Base-by-base conservation (phyloP, 2,797 vertebrate species). In the Poeciliopsis paucimaculata region DNA sequence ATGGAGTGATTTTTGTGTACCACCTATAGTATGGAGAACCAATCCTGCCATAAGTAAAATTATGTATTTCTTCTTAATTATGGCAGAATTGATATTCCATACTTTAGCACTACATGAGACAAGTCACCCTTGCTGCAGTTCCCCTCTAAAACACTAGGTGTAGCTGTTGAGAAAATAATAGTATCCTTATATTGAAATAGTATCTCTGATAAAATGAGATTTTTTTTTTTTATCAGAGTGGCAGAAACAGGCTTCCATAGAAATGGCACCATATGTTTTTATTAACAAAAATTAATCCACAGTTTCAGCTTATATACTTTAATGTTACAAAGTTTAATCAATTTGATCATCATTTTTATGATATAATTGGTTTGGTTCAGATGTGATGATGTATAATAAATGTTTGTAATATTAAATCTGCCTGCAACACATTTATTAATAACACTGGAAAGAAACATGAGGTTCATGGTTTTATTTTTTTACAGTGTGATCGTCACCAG, bases 401-500 rank as follows among this genome's bases (percentile, higher is more conserved):
- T 66, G 18, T 20, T 64, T 66, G 16, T 13, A 66, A 36, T 39
- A 68, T 23, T 41, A 28, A 45, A 53, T 41, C 60, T 36, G 20
- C 36, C 36, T 41, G 18, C 3, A 41, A 23, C 28, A 26, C 9
- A 26, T 9, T 68, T 68, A 26, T 23, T 41, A 13, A 68, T 41
- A 6, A 2, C 26, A 28, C 9, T 49, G 5, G 46, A 41, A 46
- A 49, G n/a, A 43, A 23, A 60, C 68, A 47, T 77, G 74, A 75
- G 45, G 26, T 23, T 43, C 49, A 0, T 7, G 5, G 66, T 79
- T 31, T 46, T 3, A 64, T 39, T 78, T 49, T 86, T 34, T 49
- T 79, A 28, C 96, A 99, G 98, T 16, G 98, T 99, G 79, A 97
- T 98, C 79, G 98, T 99, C 87, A 99, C 98, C 87, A 98, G 98